Evolutionary conservation across 2,888 invertebrate species (phyloP), one percentile per base, ranked within the genome.

Genomic region (Meghimatium bilineatum): DNA sequence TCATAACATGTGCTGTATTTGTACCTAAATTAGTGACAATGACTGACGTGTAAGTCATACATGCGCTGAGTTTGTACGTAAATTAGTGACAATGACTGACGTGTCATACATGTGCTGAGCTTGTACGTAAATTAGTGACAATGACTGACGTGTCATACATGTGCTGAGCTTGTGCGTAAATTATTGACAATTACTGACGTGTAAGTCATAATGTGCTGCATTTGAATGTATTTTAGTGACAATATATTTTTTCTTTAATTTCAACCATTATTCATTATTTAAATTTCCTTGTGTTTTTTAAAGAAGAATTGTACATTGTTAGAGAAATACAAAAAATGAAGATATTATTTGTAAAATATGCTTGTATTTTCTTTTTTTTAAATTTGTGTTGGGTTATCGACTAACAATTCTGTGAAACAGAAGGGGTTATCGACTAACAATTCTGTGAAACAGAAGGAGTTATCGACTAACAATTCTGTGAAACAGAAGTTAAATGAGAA

Each of bases 291-390:
- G 12, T 8, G 6, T 44, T 44, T 44, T 69, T 38, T 38, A 71
- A 23, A 20, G 17, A 38, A 38, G 26, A 71, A 71, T 71, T 71
- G 71, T 71, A 38, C 36, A 38, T 71, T 71, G 71, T 71, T 71
- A 71, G 71, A 71, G 38, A 71, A 71, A 71, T 71, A 71, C 34
- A 71, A 36, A 36, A 12, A n/a, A 71, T 36, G 26, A 71, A 36
- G 2, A 38, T 71, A 71, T 71, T 71, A 38, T 71, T 71, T 71
- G 71, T 71, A 71, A 26, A 23, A 38, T 38, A 23, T 71, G 38
- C 38, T 71, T 71, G 1, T 26, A 3, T 8, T n/a, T 63, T 8
- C 3, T 63, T 6, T 63, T 63, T n/a, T n/a, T 63, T 63, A n/a
- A n/a, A n/a, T n/a, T n/a, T n/a, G n/a, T n/a, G n/a, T n/a, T n/a